phyloP scores from a whole-genome alignment of 2,888 invertebrate species.

The Alloplasta piceator region DNA sequence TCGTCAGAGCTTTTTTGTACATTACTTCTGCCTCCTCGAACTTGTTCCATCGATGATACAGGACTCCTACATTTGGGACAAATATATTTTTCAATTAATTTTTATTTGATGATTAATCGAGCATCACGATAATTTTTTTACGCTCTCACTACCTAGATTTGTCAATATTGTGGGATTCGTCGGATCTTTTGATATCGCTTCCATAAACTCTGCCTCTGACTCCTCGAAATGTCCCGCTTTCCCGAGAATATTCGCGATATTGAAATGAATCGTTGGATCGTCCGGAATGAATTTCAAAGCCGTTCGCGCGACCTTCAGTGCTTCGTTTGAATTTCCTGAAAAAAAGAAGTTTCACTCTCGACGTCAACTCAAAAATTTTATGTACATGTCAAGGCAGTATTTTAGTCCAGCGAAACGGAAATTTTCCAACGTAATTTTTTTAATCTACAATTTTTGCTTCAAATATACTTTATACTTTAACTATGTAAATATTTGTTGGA shows the following conservation, averaged over 20 bases:
- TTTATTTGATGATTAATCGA: background rate
- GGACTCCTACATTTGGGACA: constrained; percentile 86
- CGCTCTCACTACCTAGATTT: constrained; percentile 90
- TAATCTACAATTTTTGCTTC: no score
- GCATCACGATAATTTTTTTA: background rate
- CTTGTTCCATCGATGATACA: constrained; percentile 97
- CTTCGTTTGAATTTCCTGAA: constrained; percentile 87
- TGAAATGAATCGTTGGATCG: constrained; percentile 92
- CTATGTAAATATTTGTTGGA: background rate
- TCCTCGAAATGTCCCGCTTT: constrained; percentile 90
- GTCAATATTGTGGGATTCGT: constrained; percentile 92
- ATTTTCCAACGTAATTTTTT: no score
- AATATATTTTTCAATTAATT: constrained; percentile 30
- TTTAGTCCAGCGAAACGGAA: no score
- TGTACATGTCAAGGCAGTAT: no score
- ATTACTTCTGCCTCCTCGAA: constrained; percentile 88
- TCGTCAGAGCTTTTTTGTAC: constrained; percentile 90
- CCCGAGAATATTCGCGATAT: constrained; percentile 94
- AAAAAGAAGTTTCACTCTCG: constrained; percentile 38
- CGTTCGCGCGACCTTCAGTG: constrained; percentile 88
- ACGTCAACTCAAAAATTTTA: no score
- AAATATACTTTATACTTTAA: no score
- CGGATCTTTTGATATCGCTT: constrained; percentile 89
- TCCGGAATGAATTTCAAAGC: constrained; percentile 90
- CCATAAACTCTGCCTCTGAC: constrained; percentile 92